Conservation (phyloP, 2,888 invertebrate species). For the Zygothrica quintamaculata region DNA sequence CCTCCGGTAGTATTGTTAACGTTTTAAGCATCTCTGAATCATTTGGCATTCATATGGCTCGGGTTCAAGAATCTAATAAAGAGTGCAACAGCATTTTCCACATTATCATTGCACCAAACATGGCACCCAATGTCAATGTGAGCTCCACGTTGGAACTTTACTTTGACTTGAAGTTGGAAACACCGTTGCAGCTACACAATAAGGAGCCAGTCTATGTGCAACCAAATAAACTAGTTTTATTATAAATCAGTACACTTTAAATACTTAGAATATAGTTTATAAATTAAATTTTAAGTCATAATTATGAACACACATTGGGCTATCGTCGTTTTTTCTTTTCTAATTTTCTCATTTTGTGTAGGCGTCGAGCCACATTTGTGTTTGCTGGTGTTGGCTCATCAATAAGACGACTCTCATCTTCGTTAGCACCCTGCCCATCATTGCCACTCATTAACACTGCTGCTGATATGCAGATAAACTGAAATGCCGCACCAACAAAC, state of each 20-base stretch:
- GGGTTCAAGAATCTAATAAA: constrained; percentile 18
- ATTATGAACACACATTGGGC: not conserved
- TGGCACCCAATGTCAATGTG: constrained; percentile 1
- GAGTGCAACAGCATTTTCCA: constrained; percentile 19
- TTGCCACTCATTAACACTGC: constrained; percentile 89
- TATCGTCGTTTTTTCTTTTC: constrained; percentile 83
- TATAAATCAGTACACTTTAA: constrained; percentile 32
- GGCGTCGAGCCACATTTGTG: constrained; percentile 66
- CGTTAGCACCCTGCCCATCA: constrained; percentile 55
- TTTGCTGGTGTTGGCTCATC: constrained; percentile 26
- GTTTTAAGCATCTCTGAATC: constrained; percentile 31
- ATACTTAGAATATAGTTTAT: constrained; percentile 22
- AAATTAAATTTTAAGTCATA: constrained; percentile 12
- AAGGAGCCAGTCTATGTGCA: constrained; percentile 41
- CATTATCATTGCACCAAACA: constrained; percentile 24
- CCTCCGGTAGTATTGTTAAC: constrained; percentile 6
- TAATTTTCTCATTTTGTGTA: constrained; percentile 82
- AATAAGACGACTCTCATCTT: constrained; percentile 35
- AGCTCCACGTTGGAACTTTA: constrained; percentile 34
- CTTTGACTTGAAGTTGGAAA: constrained; percentile 21
- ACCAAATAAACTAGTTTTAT: constrained; percentile 54
- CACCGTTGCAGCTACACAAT: constrained; percentile 25
- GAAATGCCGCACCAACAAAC: constrained; percentile 94
- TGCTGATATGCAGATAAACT: constrained; percentile 92
- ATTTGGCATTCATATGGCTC: constrained; percentile 43